Conservation (phyloP, 2,797 vertebrate genomes). For the Cynopterus sphinx region DNA sequence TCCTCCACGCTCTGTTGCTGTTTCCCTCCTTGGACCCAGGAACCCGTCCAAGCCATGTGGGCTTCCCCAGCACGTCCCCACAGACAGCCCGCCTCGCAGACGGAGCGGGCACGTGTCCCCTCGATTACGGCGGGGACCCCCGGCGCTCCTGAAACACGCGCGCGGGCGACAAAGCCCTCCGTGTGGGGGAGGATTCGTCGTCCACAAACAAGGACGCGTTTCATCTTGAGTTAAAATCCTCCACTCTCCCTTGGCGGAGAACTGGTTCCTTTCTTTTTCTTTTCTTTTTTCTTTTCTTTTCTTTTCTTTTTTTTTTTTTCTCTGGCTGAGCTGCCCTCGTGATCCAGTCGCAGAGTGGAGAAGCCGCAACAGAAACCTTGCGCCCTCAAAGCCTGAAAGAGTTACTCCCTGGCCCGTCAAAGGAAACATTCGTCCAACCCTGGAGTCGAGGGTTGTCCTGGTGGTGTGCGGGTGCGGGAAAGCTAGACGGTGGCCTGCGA, state of each 20-base stretch:
- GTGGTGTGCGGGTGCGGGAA: background rate
- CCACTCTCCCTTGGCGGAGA: slow-evolving; percentile 7
- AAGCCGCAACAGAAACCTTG: background rate
- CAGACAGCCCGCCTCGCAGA: background rate
- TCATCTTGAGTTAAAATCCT: slow-evolving; percentile 50
- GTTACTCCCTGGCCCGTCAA: background rate
- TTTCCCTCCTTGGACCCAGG: slow-evolving; percentile 33
- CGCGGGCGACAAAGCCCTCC: slow-evolving; percentile 50
- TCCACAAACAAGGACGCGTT: slow-evolving; percentile 62
- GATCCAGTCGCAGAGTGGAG: fast-evolving
- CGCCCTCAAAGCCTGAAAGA: background rate
- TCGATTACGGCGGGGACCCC: background rate
- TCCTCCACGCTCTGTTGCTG: background rate
- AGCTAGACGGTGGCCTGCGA: fast-evolving
- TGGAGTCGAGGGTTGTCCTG: background rate
- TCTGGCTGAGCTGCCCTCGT: background rate
- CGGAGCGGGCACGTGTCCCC: background rate
- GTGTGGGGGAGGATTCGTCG: slow-evolving; percentile 55
- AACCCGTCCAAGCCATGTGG: slow-evolving; percentile 24
- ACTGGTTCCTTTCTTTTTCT: background rate
- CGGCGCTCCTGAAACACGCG: background rate
- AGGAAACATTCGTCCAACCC: background rate
- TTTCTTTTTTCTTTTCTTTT: no score
- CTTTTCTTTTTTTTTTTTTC: background rate
- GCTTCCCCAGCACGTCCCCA: background rate